Base-by-base conservation (phyloP, 2,113 vertebrate species). In the Megaleporinus macrocephalus region DNA sequence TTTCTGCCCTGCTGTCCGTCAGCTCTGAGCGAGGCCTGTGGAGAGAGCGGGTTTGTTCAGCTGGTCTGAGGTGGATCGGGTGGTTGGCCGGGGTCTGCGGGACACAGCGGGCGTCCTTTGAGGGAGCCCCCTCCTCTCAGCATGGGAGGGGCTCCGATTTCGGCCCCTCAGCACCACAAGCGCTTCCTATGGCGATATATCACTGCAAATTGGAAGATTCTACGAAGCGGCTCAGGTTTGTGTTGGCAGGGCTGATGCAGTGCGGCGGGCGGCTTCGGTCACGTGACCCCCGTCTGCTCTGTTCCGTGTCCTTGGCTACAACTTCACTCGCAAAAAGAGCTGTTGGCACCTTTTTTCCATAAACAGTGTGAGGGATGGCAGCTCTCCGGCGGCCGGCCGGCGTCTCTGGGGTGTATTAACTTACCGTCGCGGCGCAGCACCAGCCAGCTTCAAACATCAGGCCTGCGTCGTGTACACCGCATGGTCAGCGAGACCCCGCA, bases 141-240 rank as follows among this genome's bases (percentile, higher is more conserved):
- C 86, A 80, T 18, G 78, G 76, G 55, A 76, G 9, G 20, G 83
- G 87, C 85, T 93, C 92, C 88, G 78, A 88, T 93, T 94, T 92
- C 92, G 89, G 83, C 86, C 84, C 84, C 87, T 91, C 91, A 90
- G 91, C 92, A 92, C 89, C 53, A 63, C 88, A 87, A 90, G 87
- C 87, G 86, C 89, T 91, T 90, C 90, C 91, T 84, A 74, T 88
- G 84, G 86, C 86, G 86, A 91, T 91, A 90, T 91, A 93, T 91
- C 88, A 90, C 63, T 86, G 84, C 78, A 87, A 91, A 91, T 89
- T 87, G 86, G 88, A 90, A 86, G 87, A 91, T 89, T 93, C 92
- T 89, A 88, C 88, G 89, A 85, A 82, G 89, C 59, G 88, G 90
- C 89, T 87, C 72, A 15, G 87, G 53, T 89, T 91, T 90, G 89